A percentile compares a stretch with the other conserved stretches of the same genome.
These are phyloP conservation scores for Trachythela sp. DNA, from an alignment of 64 coral and sea anemone species.

Conservation along the genomic window DNA sequence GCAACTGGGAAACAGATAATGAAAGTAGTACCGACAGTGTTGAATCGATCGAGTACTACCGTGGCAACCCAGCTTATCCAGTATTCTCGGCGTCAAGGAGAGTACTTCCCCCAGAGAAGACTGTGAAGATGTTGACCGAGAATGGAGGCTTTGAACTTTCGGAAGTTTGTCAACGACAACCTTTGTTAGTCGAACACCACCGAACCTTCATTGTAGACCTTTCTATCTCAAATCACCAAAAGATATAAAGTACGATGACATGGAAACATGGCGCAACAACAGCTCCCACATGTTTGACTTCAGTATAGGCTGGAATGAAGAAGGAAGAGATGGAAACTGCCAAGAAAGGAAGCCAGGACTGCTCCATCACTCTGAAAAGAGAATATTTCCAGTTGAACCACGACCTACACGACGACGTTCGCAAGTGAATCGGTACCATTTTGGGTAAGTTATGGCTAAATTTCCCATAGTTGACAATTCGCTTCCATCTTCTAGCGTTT, in stretches of 20 bases:
- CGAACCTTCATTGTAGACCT: not conserved
- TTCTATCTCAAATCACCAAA: not conserved
- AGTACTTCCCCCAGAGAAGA: constrained; percentile 1
- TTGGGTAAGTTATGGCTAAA: not conserved
- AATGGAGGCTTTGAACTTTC: not conserved
- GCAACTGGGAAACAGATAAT: not conserved
- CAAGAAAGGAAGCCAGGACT: not conserved
- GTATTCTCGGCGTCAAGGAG: not conserved
- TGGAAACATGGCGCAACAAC: not conserved
- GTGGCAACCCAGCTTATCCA: not conserved
- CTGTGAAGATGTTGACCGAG: not conserved
- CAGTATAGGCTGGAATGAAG: not conserved
- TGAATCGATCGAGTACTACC: not conserved
- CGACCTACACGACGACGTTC: not conserved
- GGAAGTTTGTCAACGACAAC: not conserved
- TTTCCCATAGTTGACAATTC: too few species aligned
- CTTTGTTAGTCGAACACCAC: constrained; percentile 5
- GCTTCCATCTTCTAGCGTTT: too few species aligned
- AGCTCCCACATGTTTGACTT: not conserved
- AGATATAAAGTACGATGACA: not conserved
- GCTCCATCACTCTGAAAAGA: not conserved
- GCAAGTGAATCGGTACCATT: constrained; percentile 15
- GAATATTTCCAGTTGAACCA: not conserved
- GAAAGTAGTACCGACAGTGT: not conserved
- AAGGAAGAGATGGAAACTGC: not conserved